Evolutionary conservation across 2,888 invertebrate genomes (phyloP), one percentile per base, ranked within the genome.

Genomic region (Catocala nupta): DNA sequence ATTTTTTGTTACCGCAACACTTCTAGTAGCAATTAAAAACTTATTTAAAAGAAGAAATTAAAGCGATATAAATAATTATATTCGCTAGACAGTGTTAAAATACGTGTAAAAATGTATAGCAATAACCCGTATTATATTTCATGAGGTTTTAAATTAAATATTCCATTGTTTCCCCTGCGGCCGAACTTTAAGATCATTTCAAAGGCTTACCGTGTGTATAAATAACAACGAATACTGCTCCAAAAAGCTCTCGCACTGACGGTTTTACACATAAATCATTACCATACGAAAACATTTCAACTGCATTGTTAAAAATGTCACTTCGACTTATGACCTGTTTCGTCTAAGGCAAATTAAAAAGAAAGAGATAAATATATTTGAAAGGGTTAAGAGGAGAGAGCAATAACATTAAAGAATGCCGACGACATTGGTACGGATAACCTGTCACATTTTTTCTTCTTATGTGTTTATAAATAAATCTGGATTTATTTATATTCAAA

Each of bases 281-380:
- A 90, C 85, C 90, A 93, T 91, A 93, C 90, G 91, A 93, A 93
- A 94, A 94, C 93, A 93, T 93, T 93, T 92, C 91, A 88, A 89
- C 84, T 83, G 87, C 82, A 90, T 93, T 94, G 93, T 94, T 93
- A 88, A 91, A 92, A 93, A 92, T 93, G 93, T 94, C 94, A 92
- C 91, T 90, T 83, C 90, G 85, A 91, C 92, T 94, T 93, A 92
- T 90, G 92, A 91, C 91, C 91, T 93, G 90, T 87, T 93, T 86
- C 92, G 89, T 89, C 89, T 91, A 88, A 91, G 83, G 83, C 83
- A 89, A 90, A 91, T 90, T 91, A 89, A 90, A 89, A 86, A 77
- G 90, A 90, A 84, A 86, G 86, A 84, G 88, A 89, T 71, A 76
- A 73, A 82, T 65, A 74, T 77, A 83, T 78, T 71, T 65, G 59